Evolutionary conservation across 2,113 vertebrate genomes (phyloP).

Genomic region (Hymenochirus boettgeri): DNA sequence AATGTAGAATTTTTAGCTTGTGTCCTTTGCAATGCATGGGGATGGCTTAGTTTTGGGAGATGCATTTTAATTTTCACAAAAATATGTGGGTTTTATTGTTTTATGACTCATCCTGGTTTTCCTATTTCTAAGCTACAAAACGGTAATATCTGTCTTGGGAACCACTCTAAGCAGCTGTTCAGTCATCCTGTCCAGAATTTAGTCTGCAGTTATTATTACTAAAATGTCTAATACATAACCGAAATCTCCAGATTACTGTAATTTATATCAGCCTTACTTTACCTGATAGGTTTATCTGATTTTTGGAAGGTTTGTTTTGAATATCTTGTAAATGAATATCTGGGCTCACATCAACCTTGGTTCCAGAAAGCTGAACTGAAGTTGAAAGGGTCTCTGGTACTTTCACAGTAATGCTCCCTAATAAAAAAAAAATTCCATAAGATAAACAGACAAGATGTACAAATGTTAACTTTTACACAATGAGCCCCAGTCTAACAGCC

Average conservation of each 20-base stretch:
- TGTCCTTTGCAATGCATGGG: no score
- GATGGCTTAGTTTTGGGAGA: no score
- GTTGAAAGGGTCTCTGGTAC: constrained; percentile 73
- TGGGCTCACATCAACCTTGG: constrained; percentile 71
- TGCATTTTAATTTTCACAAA: no score
- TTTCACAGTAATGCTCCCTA: constrained; percentile 80
- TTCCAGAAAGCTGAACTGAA: constrained; percentile 69
- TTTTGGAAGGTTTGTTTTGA: constrained; percentile 51
- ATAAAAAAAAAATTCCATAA: constrained; percentile 32
- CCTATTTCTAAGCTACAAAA: not conserved
- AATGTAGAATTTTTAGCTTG: no score
- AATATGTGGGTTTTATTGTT: not conserved
- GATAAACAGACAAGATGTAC: not conserved
- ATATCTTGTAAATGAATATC: constrained; percentile 69
- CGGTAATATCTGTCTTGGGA: not conserved
- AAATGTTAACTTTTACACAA: not conserved
- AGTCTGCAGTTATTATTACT: not conserved
- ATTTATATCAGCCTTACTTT: constrained; percentile 38
- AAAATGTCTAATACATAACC: no score
- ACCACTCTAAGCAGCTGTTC: not conserved
- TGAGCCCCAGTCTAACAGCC: no score
- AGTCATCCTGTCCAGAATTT: not conserved
- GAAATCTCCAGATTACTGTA: no score
- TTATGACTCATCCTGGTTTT: not conserved
- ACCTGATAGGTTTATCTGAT: constrained; percentile 71